Evolutionary conservation across 1,140 invertebrate species (phyloP).

Genomic region (Drosophila carrolli): DNA sequence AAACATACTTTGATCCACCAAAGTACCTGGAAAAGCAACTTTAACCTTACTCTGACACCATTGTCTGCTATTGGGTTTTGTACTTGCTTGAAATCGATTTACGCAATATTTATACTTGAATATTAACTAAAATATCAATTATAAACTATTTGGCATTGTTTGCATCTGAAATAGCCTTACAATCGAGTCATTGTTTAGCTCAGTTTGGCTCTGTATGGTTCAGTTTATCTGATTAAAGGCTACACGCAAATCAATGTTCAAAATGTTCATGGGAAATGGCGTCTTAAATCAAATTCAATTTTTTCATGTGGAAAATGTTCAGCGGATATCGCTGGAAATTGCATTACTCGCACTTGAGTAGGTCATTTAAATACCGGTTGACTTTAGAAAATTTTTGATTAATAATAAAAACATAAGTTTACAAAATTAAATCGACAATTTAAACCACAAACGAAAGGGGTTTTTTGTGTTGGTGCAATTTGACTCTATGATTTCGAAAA

Average conservation of each 20-base stretch:
- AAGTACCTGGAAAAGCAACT: conserved; percentile 13
- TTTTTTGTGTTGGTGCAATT: too few species aligned
- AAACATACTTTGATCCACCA: conserved; percentile 29
- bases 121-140: conserved; percentile 39
- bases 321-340: conserved; percentile 33
- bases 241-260: conserved; percentile 24
- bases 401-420: background rate
- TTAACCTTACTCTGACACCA: conserved; percentile 4
- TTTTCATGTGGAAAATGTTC: conserved; percentile 40
- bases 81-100: background rate
- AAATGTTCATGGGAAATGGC: conserved; percentile 27
- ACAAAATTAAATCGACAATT: too few species aligned
- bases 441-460: too few species aligned
- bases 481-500: too few species aligned
- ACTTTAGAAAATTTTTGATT: conserved; percentile 9
- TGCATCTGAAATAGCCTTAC: conserved; percentile 15
- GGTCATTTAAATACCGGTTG: conserved; percentile 13
- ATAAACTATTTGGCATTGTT: conserved; percentile 16
- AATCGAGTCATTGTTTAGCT: conserved; percentile 22
- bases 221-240: conserved; percentile 21
- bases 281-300: conserved; percentile 38
- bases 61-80: background rate
- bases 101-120: conserved; percentile 31
- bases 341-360: conserved; percentile 11
- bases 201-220: conserved; percentile 1